Conservation (phyloP, 2,797 vertebrate species). For the Austrolebias charrua region DNA sequence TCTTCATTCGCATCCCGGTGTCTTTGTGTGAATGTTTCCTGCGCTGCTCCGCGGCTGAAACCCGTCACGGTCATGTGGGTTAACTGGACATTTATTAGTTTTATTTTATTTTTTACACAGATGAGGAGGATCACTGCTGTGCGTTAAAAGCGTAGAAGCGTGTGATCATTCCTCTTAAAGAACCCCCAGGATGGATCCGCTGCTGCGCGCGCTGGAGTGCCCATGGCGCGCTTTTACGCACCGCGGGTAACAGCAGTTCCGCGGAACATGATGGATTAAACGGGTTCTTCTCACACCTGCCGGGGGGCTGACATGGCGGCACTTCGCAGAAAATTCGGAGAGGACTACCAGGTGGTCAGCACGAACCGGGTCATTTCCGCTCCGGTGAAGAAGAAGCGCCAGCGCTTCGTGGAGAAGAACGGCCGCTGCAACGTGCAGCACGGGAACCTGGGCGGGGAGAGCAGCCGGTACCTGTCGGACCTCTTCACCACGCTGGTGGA, state of each 20-base stretch:
- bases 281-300: slow-evolving; percentile 6
- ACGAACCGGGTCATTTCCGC: slow-evolving; percentile 72
- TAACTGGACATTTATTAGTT: not conserved
- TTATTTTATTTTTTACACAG: not conserved
- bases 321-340: slow-evolving; percentile 87
- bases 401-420: slow-evolving; percentile 93
- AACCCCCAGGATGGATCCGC: slow-evolving; percentile 16
- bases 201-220: slow-evolving; percentile 50
- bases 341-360: slow-evolving; percentile 89
- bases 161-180: not conserved
- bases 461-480: slow-evolving; percentile 89
- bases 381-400: slow-evolving; percentile 85
- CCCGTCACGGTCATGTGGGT: slow-evolving; percentile 10
- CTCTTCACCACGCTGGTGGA: slow-evolving; percentile 92
- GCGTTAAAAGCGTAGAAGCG: slow-evolving; percentile 1
- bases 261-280: slow-evolving; percentile 71
- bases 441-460: slow-evolving; percentile 90
- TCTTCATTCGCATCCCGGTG: slow-evolving; percentile 48
- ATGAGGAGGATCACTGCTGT: not conserved
- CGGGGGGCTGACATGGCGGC: slow-evolving; percentile 80
- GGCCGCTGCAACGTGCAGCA: slow-evolving; percentile 92
- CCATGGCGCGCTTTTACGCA: slow-evolving; percentile 78
- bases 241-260: slow-evolving; percentile 60
- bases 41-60: too few relatives aligned
- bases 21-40: too few relatives aligned